Percentiles rank a stretch among this genome's conserved stretches.
These are phyloP conservation scores for Ctenicera cuprea DNA, from an alignment of 2,888 invertebrate species.

Conservation along the genomic window DNA sequence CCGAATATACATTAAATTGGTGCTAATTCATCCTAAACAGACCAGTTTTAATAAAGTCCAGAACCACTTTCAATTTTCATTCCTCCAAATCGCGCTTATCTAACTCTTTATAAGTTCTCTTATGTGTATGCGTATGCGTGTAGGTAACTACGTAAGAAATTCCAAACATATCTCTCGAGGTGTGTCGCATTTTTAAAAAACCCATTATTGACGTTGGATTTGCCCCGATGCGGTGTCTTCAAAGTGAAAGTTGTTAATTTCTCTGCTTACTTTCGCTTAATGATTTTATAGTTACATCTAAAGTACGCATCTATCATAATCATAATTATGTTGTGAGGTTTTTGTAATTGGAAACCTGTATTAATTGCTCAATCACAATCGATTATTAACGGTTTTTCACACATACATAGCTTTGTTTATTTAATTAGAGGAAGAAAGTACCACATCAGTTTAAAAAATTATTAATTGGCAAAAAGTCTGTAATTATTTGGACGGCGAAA, in stretches of 20 bases:
- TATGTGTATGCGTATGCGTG: background rate
- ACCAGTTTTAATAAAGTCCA: conserved; percentile 2
- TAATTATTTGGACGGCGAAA: too few relatives aligned
- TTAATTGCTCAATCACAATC: too few relatives aligned
- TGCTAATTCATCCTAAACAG: background rate
- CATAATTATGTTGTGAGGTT: too few relatives aligned
- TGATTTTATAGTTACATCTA: background rate
- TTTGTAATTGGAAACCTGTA: too few relatives aligned
- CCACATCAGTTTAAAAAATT: too few relatives aligned
- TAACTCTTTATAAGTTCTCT: background rate
- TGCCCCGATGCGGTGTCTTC: background rate
- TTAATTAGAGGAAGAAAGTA: too few relatives aligned
- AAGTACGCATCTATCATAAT: background rate
- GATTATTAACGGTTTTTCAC: too few relatives aligned
- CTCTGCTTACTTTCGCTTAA: conserved; percentile 18
- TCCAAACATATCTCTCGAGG: conserved; percentile 5
- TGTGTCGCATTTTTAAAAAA: conserved; percentile 4
- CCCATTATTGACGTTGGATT: background rate
- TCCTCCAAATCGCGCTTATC: conserved; percentile 16
- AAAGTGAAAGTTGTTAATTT: conserved; percentile 21
- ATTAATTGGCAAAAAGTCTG: too few relatives aligned
- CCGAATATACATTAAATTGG: background rate
- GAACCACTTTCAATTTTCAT: conserved; percentile 20
- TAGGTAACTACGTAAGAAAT: conserved; percentile 22
- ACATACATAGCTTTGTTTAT: too few relatives aligned